Conservation (phyloP, 2,888 invertebrate species). For the Arrhopalites spinosus region DNA sequence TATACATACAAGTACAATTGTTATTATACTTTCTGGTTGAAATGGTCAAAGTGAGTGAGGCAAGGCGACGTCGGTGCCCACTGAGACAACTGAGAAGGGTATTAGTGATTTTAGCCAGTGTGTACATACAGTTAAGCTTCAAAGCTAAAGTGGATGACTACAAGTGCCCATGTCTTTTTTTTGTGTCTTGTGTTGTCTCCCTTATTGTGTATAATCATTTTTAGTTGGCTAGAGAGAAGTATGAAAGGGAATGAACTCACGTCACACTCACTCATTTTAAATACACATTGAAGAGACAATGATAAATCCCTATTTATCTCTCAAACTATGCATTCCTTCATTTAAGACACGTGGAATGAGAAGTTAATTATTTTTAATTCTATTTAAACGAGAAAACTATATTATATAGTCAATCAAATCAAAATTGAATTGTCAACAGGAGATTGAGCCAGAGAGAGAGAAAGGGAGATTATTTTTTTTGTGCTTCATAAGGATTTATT, state of each 20-base stretch:
- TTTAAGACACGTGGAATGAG: too few relatives aligned
- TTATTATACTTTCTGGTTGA: background rate
- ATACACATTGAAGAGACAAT: background rate
- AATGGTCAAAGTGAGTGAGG: constrained; percentile 7
- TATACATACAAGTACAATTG: too few relatives aligned
- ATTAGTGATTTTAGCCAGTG: constrained; percentile 26
- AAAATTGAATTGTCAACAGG: background rate
- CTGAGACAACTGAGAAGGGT: constrained; percentile 24
- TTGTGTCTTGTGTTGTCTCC: constrained; percentile 6
- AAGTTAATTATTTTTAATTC: too few relatives aligned
- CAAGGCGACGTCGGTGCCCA: constrained; percentile 25
- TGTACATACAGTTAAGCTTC: constrained; percentile 4
- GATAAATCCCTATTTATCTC: background rate
- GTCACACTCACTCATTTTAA: background rate
- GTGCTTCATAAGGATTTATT: too few relatives aligned
- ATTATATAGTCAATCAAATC: too few relatives aligned
- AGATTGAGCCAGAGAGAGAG: background rate
- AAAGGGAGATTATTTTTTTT: too few relatives aligned
- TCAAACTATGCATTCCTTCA: background rate
- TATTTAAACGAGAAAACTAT: too few relatives aligned
- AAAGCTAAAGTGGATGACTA: too few relatives aligned
- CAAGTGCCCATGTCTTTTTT: background rate
- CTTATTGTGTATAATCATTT: constrained; percentile 39
- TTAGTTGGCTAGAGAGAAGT: constrained; percentile 47
- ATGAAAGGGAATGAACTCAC: constrained; percentile 31